Percentiles rank a stretch among this genome's conserved stretches.
These are phyloP conservation scores for Lasioglossum zephyrum DNA, from an alignment of 2,888 invertebrate species.

Conservation along the genomic window DNA sequence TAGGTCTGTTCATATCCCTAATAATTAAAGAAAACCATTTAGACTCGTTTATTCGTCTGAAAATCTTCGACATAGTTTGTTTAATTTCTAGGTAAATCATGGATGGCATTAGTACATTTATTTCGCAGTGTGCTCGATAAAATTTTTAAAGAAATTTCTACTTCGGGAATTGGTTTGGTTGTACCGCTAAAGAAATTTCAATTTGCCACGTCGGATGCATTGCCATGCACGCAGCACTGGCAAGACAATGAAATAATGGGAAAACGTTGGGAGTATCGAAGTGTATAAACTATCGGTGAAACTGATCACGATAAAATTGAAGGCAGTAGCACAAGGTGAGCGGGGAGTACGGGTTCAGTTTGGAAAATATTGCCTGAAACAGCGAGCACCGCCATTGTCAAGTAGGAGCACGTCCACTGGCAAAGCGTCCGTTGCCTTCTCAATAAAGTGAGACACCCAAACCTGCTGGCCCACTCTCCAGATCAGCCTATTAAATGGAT, in stretches of 20 bases:
- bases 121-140: not conserved
- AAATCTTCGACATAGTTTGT: not conserved
- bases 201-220: not conserved
- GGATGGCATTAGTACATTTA: not conserved
- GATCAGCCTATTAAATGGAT: conserved; percentile 76
- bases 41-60: not conserved
- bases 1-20: too few relatives aligned
- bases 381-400: conserved; percentile 35
- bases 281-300: not conserved
- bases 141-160: too few relatives aligned
- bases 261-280: not conserved
- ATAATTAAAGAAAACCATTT: too few relatives aligned
- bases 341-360: not conserved
- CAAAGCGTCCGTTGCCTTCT: conserved; percentile 35
- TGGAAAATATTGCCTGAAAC: conserved; percentile 23
- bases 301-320: not conserved
- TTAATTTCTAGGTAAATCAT: not conserved
- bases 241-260: not conserved
- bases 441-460: conserved; percentile 53
- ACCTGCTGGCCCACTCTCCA: conserved; percentile 42
- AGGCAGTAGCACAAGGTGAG: not conserved
- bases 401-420: conserved; percentile 33
- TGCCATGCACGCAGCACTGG: not conserved
- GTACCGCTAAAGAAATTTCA: not conserved
- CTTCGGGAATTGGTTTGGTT: too few relatives aligned